Percentiles rank a stretch among this genome's conserved stretches.
phyloP scores from a whole-genome alignment of 2,113 vertebrate genomes.

The Chunga burmeisteri region DNA sequence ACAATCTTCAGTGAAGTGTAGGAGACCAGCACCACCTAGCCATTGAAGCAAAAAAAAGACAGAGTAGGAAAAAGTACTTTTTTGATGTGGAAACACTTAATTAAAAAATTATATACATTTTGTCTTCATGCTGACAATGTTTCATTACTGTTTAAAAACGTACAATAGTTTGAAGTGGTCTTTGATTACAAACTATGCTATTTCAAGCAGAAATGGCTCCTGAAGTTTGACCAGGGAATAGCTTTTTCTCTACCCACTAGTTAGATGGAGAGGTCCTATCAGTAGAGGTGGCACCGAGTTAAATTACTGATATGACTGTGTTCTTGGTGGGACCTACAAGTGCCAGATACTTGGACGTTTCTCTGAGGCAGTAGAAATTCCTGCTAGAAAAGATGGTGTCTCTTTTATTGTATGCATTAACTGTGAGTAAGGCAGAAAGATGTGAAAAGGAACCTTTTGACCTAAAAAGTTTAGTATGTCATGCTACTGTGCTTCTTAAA shows the following conservation, averaged over 20 bases:
- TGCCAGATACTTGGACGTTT: not conserved
- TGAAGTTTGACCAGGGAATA: not conserved
- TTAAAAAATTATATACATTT: not conserved
- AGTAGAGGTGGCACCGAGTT: not conserved
- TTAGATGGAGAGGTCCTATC: not conserved
- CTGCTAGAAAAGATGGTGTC: not conserved
- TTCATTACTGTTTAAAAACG: not conserved
- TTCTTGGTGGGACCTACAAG: not conserved
- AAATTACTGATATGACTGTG: rapidly evolving
- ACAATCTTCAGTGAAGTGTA: not conserved
- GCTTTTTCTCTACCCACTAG: not conserved
- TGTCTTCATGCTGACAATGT: not conserved
- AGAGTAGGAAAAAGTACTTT: not conserved
- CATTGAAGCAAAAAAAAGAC: not conserved
- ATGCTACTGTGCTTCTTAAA: not conserved
- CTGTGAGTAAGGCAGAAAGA: not conserved
- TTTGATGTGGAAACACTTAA: not conserved
- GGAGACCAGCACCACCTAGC: not conserved
- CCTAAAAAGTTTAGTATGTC: not conserved
- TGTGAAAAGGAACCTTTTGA: not conserved
- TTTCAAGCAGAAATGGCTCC: not conserved
- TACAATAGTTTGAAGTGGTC: not conserved
- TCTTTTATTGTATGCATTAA: not conserved
- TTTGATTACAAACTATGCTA: not conserved
- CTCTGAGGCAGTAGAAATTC: not conserved